Conservation (phyloP, 2,888 invertebrate genomes). For the Dorcus hopei region DNA sequence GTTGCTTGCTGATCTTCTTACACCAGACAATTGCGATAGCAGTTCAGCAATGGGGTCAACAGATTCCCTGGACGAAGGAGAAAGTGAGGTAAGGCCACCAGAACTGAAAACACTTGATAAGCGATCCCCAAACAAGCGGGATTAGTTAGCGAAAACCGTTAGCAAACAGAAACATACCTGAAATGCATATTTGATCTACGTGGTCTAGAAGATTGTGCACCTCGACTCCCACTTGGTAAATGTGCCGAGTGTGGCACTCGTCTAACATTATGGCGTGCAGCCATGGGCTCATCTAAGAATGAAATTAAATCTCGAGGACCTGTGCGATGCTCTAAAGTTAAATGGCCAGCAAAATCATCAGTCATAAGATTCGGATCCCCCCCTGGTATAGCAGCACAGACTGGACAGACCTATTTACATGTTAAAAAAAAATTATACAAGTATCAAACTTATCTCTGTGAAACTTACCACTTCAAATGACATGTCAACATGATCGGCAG, state of each 20-base stretch:
- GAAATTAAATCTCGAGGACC: conserved; percentile 85
- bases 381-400: conserved; percentile 94
- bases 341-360: conserved; percentile 95
- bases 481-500: conserved; percentile 87
- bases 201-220: conserved; percentile 55
- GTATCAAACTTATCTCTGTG: no score
- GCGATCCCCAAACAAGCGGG: conserved; percentile 19
- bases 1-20: conserved; percentile 66
- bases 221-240: conserved; percentile 47
- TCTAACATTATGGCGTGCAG: conserved; percentile 49
- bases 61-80: conserved; percentile 86
- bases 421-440: background rate
- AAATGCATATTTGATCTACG: conserved; percentile 94
- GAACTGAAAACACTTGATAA: conserved; percentile 61
- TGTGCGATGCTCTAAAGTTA: conserved; percentile 86
- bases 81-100: conserved; percentile 78
- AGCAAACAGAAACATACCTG: conserved; percentile 51
- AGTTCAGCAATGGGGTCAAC: conserved; percentile 97
- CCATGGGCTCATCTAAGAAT: conserved; percentile 88
- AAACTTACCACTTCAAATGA: conserved; percentile 79
- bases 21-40: conserved; percentile 91
- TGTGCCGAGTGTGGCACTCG: conserved; percentile 45
- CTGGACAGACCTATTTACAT: conserved; percentile 80
- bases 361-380: conserved; percentile 97
- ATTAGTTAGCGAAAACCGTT: conserved; percentile 9